These are phyloP conservation scores for Urocitellus parryii DNA, from an alignment of 2,113 vertebrate genomes.

Conservation along the genomic window DNA sequence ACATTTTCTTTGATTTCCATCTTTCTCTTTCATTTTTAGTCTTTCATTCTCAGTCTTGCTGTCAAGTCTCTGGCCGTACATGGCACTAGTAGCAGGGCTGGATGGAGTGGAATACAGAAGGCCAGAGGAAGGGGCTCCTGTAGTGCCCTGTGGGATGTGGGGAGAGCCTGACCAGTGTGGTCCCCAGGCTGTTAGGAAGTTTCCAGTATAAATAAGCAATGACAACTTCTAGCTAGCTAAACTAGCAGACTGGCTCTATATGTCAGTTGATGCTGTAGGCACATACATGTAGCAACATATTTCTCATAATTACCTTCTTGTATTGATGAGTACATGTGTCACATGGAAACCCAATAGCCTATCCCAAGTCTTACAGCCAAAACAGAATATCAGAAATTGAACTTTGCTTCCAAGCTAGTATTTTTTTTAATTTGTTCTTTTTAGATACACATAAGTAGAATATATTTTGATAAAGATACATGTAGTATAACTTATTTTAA, in stretches of 20 bases:
- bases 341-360: background rate
- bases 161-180: background rate
- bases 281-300: background rate
- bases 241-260: too few species aligned
- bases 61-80: rapidly evolving
- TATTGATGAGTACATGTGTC: too few species aligned
- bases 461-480: too few species aligned
- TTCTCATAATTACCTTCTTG: background rate
- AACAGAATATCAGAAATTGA: background rate
- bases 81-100: background rate
- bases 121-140: too few species aligned
- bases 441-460: too few species aligned
- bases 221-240: background rate
- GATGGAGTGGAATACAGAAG: too few species aligned
- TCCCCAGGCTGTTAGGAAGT: background rate
- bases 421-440: background rate
- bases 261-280: background rate
- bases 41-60: background rate
- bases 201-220: background rate
- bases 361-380: background rate
- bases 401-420: background rate
- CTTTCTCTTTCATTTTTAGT: background rate
- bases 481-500: too few species aligned
- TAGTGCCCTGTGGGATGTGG: background rate
- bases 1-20: background rate